Conservation (phyloP, 2,888 invertebrate genomes). For the Ptilodon capucinus region DNA sequence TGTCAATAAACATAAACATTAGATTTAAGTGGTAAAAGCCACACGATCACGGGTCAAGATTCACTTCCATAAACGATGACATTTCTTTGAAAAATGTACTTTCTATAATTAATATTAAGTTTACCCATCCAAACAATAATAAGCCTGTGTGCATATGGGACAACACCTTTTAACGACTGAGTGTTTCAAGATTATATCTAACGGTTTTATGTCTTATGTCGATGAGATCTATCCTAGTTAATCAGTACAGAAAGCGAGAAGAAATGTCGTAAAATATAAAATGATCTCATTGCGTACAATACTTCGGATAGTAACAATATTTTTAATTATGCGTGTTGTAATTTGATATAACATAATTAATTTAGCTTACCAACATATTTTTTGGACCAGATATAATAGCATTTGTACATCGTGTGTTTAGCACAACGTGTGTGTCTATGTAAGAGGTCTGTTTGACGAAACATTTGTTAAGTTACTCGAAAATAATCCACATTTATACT, state of each 20-base stretch:
- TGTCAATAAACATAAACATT: too few relatives aligned
- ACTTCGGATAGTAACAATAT: conserved; percentile 11
- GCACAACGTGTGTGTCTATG: too few relatives aligned
- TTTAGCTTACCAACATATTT: too few relatives aligned
- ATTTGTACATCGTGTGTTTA: too few relatives aligned
- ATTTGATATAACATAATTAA: background rate
- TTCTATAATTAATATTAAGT: too few relatives aligned
- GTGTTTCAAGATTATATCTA: background rate
- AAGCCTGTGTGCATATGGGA: too few relatives aligned
- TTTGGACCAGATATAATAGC: background rate
- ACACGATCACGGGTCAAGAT: too few relatives aligned
- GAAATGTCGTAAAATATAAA: background rate
- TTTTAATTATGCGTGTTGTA: background rate
- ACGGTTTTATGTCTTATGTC: background rate
- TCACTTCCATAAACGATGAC: too few relatives aligned
- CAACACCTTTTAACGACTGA: background rate
- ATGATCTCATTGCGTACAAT: conserved; percentile 14
- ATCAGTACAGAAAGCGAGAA: background rate
- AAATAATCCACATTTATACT: too few relatives aligned
- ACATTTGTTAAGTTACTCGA: too few relatives aligned
- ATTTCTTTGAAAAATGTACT: background rate
- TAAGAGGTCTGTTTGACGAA: too few relatives aligned
- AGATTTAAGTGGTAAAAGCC: background rate
- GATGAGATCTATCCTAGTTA: background rate
- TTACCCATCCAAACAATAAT: too few relatives aligned